These are phyloP conservation scores for Beaufortia kweichowensis DNA, from an alignment of 2,113 vertebrate species.

Conservation along the genomic window DNA sequence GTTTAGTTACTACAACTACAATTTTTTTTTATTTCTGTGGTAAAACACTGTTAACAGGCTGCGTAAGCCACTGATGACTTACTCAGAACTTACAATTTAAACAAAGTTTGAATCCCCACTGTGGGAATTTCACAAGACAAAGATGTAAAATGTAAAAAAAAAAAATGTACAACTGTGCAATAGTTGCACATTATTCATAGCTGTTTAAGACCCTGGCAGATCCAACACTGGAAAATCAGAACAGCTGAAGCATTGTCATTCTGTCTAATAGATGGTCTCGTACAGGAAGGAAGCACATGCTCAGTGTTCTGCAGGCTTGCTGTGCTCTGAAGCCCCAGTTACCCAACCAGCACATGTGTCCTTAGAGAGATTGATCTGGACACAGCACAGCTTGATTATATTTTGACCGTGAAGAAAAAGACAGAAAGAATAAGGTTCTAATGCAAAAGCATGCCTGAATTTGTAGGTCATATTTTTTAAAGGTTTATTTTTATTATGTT, in stretches of 20 bases:
- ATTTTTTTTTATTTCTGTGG: not conserved
- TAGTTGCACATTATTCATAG: slow-evolving; percentile 29
- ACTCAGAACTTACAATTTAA: not conserved
- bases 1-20: no score
- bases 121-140: slow-evolving; percentile 33
- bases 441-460: slow-evolving; percentile 3
- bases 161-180: slow-evolving; percentile 5
- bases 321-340: slow-evolving; percentile 2
- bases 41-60: not conserved
- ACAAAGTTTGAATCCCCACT: slow-evolving; percentile 23
- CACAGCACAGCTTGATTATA: slow-evolving; percentile 16
- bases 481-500: not conserved
- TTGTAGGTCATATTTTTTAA: not conserved
- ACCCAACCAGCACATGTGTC: not conserved
- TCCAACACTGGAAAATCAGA: slow-evolving; percentile 33
- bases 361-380: slow-evolving; percentile 1
- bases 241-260: slow-evolving; percentile 37
- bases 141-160: no score
- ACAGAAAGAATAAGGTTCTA: slow-evolving; percentile 14
- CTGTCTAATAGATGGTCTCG: slow-evolving; percentile 26
- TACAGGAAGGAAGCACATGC: slow-evolving; percentile 35
- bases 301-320: slow-evolving; percentile 15
- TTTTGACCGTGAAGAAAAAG: not conserved
- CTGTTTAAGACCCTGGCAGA: slow-evolving; percentile 15
- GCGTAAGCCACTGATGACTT: not conserved